A percentile compares a stretch with the other conserved stretches of the same genome.
phyloP scores from a whole-genome alignment of 2,797 vertebrate species.

The Rhynchotus rufescens region DNA sequence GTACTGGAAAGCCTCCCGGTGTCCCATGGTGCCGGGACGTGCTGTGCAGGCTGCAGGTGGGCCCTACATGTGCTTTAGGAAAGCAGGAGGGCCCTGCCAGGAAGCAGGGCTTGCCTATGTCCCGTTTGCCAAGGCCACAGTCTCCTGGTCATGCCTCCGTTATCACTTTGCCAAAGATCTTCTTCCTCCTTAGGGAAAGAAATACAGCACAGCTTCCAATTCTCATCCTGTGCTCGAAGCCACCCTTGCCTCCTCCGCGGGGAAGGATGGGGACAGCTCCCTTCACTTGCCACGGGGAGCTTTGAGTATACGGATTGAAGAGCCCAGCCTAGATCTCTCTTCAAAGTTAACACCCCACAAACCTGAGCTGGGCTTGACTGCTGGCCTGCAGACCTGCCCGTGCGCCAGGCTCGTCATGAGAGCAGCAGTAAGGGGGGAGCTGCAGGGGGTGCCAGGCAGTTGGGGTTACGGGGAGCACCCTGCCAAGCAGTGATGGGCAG shows the following conservation, averaged over 20 bases:
- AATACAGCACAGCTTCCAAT: slow-evolving; percentile 21
- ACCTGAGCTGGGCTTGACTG: background rate
- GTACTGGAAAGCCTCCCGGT: background rate
- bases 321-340: slow-evolving; percentile 8
- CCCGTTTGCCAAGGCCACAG: rapidly evolving
- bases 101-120: background rate
- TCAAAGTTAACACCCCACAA: background rate
- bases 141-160: background rate
- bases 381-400: background rate
- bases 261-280: background rate
- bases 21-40: background rate
- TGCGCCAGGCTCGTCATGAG: background rate
- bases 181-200: background rate
- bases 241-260: background rate
- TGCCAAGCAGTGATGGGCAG: background rate
- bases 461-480: background rate
- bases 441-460: background rate
- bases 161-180: background rate
- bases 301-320: slow-evolving; percentile 18
- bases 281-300: background rate
- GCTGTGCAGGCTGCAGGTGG: background rate
- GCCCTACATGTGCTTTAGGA: background rate
- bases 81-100: rapidly evolving
- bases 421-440: background rate
- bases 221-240: slow-evolving; percentile 26